A percentile compares a stretch with the other conserved stretches of the same genome.
Evolutionary conservation across 2,797 vertebrate species (phyloP).

Genomic region (Cyprinella venusta): DNA sequence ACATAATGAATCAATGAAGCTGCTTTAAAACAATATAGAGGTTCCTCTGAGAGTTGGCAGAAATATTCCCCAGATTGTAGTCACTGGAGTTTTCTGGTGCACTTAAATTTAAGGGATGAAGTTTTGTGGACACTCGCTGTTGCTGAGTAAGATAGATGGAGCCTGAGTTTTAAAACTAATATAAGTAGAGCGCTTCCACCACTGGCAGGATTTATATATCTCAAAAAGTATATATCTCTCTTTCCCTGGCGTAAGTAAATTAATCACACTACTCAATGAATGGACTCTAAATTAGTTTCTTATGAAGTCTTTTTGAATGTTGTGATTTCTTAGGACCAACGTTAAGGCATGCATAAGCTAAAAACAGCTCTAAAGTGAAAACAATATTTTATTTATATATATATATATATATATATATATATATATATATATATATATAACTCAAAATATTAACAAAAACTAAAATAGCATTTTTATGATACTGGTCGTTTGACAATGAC

Average conservation of each 20-base stretch:
- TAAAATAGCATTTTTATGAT: background rate
- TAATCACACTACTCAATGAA: background rate
- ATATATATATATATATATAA: background rate
- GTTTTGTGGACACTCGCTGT: background rate
- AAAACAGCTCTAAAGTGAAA: background rate
- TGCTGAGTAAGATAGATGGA: background rate
- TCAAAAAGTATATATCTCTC: background rate
- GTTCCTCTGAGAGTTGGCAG: background rate
- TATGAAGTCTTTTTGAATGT: background rate
- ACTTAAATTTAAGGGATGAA: background rate
- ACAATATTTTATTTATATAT: background rate
- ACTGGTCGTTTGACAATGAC: background rate
- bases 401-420: background rate
- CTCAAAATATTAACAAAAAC: background rate
- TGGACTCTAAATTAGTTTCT: background rate
- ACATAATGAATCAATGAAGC: background rate
- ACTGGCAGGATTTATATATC: background rate
- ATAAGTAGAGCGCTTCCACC: background rate
- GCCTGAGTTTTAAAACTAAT: too few relatives aligned
- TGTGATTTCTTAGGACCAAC: background rate
- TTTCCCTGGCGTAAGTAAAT: background rate
- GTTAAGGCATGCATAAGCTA: background rate
- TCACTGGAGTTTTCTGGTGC: background rate
- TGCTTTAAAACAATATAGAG: background rate
- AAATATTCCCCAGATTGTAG: background rate